Evolutionary conservation across 2,113 vertebrate genomes (phyloP).

Genomic region (Anolis sagrei): DNA sequence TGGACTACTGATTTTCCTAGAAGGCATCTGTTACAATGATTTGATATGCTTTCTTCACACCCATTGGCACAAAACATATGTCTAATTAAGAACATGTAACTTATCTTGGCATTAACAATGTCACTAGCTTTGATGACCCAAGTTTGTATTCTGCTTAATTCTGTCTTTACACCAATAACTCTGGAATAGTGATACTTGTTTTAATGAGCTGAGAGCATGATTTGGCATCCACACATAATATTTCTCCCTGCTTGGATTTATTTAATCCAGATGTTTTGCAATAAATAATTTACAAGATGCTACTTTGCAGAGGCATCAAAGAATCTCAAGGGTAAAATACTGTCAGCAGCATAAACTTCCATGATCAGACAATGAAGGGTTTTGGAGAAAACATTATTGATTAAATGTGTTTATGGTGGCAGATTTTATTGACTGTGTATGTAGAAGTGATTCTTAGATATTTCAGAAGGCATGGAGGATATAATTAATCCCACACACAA

Average conservation of each 20-base stretch:
- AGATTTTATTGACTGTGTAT: slow-evolving; percentile 10
- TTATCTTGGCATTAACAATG: not conserved
- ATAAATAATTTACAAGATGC: slow-evolving; percentile 38
- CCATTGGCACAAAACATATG: not conserved
- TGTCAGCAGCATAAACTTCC: slow-evolving; percentile 25
- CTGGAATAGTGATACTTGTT: slow-evolving; percentile 15
- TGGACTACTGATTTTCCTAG: not conserved
- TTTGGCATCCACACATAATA: slow-evolving; percentile 25
- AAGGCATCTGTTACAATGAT: not conserved
- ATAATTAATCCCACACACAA: not conserved
- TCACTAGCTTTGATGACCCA: slow-evolving; percentile 42
- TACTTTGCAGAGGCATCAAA: slow-evolving; percentile 36
- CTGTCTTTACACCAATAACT: slow-evolving; percentile 19
- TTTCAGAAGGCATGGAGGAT: not conserved
- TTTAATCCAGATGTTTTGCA: slow-evolving; percentile 54
- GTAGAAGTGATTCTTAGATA: slow-evolving; percentile 23
- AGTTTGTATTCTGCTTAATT: slow-evolving; percentile 38
- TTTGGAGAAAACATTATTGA: not conserved
- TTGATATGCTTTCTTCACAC: not conserved
- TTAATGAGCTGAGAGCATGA: slow-evolving; percentile 22
- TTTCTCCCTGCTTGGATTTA: slow-evolving; percentile 23
- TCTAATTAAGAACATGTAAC: slow-evolving; percentile 5
- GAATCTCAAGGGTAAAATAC: slow-evolving; percentile 3
- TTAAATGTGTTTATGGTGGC: slow-evolving; percentile 1
- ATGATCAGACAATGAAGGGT: not conserved